Base-by-base conservation (phyloP, 2,113 vertebrate genomes). In the Trogon surrucura region DNA sequence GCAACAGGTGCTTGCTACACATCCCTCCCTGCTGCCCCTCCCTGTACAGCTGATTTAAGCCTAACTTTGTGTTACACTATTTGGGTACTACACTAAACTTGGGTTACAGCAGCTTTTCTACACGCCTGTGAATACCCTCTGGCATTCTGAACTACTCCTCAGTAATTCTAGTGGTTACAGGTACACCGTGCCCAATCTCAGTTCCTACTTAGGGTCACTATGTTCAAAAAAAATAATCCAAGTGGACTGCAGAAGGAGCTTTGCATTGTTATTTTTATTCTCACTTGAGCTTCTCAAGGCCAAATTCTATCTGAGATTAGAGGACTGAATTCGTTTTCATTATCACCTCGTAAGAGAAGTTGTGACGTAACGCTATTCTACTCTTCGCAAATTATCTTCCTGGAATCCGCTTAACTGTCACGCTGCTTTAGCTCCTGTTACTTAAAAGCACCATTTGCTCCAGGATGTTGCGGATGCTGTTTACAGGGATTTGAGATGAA, bases 1-100 rank as follows among this genome's bases (percentile, higher is more conserved):
- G 32, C 5, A 30, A 13, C 3, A 45, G 34, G 18, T 7, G 1
- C 62, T 64, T 5, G 0, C 30, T 32, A 32, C 34, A 58, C 47
- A 44, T 11, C 17, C 29, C 53, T 38, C 20, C 8, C n/a, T 48
- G 25, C 72, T 23, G 45, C 27, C 6, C 25, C 23, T n/a, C n/a
- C n/a, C n/a, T n/a, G 8, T 30, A 32, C 29, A 66, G 44, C 21
- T 62, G 21, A 67, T 34, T 62, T 36, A 41, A 16, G 19, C n/a
- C 27, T 70, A 34, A 56, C 13, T 50, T 21, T 10, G 5, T 11
- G 8, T 58, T 61, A 22, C 9, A 23, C 6, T 44, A 32, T n/a
- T 54, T 10, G 7, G 10, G 18, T 60, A 45, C 30, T 14, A 36
- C 18, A 32, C 23, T 64, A 48, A 25, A 22, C 25, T 25, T 70